Evolutionary conservation across 2,113 vertebrate genomes (phyloP).

Genomic region (Hippoglossus stenolepis): DNA sequence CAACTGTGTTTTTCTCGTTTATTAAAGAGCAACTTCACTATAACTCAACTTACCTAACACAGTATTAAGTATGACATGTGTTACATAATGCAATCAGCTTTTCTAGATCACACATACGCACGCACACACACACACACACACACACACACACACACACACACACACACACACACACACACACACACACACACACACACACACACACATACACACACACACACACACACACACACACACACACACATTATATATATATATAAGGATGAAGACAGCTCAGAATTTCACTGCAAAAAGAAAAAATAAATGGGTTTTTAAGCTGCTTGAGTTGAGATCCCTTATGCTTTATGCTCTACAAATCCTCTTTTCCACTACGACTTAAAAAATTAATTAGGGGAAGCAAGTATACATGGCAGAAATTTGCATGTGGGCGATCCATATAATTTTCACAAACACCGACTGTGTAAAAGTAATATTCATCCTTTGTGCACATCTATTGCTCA

Average conservation of each 20-base stretch:
- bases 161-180: neutral
- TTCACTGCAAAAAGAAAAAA: neutral
- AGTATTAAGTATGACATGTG: neutral
- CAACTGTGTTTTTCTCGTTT: too few relatives aligned
- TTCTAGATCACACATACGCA: neutral
- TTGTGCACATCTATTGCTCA: conserved; percentile 27
- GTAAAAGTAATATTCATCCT: conserved; percentile 24
- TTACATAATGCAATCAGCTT: neutral
- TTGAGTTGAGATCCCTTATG: neutral
- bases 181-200: neutral
- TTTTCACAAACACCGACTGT: conserved; percentile 31
- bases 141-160: neutral
- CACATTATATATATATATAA: neutral
- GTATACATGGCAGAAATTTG: conserved; percentile 5
- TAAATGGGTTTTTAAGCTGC: conserved; percentile 4
- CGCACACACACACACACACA: neutral
- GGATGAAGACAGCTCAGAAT: neutral
- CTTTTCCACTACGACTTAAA: neutral
- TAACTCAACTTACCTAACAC: neutral
- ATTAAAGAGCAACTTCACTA: neutral
- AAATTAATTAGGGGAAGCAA: conserved; percentile 15
- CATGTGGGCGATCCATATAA: conserved; percentile 12
- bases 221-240: neutral
- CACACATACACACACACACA: neutral
- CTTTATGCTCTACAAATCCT: neutral